Conservation (phyloP, 30 jellyfish, hydroid and myxozoan genomes). For the Morbakka virulenta region DNA sequence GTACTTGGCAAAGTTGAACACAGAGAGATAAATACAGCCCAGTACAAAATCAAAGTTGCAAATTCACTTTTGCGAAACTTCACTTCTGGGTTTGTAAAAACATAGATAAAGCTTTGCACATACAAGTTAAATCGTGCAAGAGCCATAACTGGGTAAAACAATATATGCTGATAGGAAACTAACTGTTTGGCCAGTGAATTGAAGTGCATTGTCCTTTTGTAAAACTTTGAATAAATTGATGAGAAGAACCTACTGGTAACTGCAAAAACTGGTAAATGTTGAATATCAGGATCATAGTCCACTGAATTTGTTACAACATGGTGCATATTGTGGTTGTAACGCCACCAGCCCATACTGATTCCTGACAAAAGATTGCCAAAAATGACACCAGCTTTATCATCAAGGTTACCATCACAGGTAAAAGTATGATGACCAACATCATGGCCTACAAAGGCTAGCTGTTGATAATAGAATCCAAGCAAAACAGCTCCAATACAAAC, state of each 20-base stretch:
- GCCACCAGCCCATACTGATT: slow-evolving; percentile 96
- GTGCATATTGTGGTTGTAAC: slow-evolving; percentile 84
- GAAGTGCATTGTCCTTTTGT: slow-evolving; percentile 61
- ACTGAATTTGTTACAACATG: slow-evolving; percentile 86
- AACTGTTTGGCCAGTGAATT: slow-evolving; percentile 53
- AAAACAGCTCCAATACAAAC: slow-evolving; percentile 48
- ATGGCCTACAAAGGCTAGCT: slow-evolving; percentile 96
- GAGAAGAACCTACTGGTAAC: slow-evolving; percentile 74
- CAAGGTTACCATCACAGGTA: slow-evolving; percentile 61
- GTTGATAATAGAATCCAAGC: slow-evolving; percentile 95
- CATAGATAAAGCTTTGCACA: slow-evolving; percentile 76
- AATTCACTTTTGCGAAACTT: slow-evolving; percentile 36
- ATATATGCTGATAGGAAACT: slow-evolving; percentile 72
- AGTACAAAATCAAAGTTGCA: slow-evolving; percentile 32
- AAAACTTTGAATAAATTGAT: slow-evolving; percentile 65
- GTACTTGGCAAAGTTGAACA: slow-evolving; percentile 53
- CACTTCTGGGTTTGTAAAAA: slow-evolving; percentile 10
- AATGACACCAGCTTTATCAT: slow-evolving; percentile 63
- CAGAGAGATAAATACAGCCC: slow-evolving; percentile 67
- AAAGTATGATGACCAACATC: slow-evolving; percentile 95
- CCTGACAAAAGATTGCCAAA: slow-evolving; percentile 86
- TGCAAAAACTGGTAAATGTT: slow-evolving; percentile 91
- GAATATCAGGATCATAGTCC: slow-evolving; percentile 90
- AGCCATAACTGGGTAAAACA: slow-evolving; percentile 85
- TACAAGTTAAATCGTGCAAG: slow-evolving; percentile 86